These are phyloP conservation scores for Rutilus rutilus DNA, from an alignment of 2,113 vertebrate species.

Conservation along the genomic window DNA sequence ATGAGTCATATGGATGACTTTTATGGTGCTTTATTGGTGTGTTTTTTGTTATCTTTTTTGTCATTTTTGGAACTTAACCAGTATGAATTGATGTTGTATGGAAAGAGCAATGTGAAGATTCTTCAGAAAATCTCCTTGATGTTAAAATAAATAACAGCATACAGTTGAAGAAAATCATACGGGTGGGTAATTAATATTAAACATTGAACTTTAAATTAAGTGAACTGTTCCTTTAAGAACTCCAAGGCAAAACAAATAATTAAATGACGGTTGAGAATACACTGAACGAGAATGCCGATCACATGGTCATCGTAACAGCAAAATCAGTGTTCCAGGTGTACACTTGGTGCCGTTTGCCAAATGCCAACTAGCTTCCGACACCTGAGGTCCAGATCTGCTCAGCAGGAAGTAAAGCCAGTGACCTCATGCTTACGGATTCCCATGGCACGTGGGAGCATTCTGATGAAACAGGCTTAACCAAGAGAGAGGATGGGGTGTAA, in stretches of 20 bases:
- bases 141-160: neutral
- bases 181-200: neutral
- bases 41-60: neutral
- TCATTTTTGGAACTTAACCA: neutral
- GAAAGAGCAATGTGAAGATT: neutral
- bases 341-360: neutral
- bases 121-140: neutral
- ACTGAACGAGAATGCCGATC: neutral
- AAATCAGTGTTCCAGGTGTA: constrained; percentile 17
- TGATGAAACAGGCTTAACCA: constrained; percentile 37
- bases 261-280: neutral
- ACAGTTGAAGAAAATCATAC: neutral
- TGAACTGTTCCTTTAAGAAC: constrained; percentile 2
- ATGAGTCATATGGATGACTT: neutral
- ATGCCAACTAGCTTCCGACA: constrained; percentile 31
- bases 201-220: neutral
- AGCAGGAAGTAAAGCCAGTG: constrained; percentile 9
- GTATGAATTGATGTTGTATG: neutral
- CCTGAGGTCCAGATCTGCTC: constrained; percentile 16
- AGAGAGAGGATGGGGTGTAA: constrained; percentile 34
- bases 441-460: constrained; percentile 19
- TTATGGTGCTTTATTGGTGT: neutral
- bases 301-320: neutral
- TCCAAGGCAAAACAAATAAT: neutral
- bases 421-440: constrained; percentile 46